These are phyloP conservation scores for Phalacrocorax pelagicus DNA, from an alignment of 2,113 vertebrate genomes.

Conservation along the genomic window DNA sequence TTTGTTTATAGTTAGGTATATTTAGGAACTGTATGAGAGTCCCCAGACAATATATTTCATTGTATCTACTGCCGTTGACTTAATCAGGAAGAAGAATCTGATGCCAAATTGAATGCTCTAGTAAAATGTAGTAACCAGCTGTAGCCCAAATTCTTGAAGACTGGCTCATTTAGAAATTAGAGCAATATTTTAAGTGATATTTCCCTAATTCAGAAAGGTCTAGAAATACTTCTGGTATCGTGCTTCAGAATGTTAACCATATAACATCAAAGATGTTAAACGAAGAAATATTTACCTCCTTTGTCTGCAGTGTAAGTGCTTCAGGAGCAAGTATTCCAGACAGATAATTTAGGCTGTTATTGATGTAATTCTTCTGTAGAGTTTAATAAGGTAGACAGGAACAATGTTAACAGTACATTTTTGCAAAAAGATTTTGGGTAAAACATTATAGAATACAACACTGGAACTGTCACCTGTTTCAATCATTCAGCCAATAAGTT, in stretches of 20 bases:
- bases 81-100: neutral
- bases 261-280: neutral
- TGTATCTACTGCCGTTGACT: neutral
- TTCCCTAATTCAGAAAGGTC: neutral
- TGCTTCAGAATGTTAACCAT: neutral
- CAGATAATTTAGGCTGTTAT: neutral
- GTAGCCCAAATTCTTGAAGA: neutral
- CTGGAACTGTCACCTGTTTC: neutral
- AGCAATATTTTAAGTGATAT: neutral
- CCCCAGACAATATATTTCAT: neutral
- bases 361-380: neutral
- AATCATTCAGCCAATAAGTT: rapidly evolving
- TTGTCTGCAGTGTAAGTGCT: neutral
- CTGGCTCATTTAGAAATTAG: neutral
- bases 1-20: neutral
- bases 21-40: neutral
- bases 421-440: neutral
- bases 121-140: neutral
- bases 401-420: neutral
- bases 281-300: neutral
- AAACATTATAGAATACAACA: neutral
- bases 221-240: neutral
- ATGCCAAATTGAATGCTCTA: neutral
- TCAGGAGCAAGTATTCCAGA: neutral
- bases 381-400: neutral